phyloP scores from a whole-genome alignment of 1,140 invertebrate species.

The Heliconius hermathena region DNA sequence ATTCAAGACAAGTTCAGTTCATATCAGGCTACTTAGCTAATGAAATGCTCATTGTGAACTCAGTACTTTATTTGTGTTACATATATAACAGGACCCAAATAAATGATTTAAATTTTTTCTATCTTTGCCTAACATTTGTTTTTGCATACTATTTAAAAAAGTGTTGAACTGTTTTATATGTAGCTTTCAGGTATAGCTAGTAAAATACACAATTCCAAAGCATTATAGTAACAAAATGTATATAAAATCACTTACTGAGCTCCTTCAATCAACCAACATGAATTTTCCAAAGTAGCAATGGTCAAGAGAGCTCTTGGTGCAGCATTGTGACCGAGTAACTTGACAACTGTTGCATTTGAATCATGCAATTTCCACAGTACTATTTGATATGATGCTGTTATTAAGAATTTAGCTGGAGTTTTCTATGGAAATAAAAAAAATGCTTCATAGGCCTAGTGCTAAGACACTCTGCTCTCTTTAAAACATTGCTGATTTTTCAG shows the following conservation, averaged over 20 bases:
- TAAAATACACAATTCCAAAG: background rate
- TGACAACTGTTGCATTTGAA: slow-evolving; percentile 50
- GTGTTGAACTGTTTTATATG: too few relatives aligned
- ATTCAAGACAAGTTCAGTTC: too few relatives aligned
- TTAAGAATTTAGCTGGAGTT: slow-evolving; percentile 53
- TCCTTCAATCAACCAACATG: slow-evolving; percentile 66
- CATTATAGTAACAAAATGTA: background rate
- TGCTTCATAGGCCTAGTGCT: too few relatives aligned
- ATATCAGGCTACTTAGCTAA: too few relatives aligned
- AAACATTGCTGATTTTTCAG: too few relatives aligned
- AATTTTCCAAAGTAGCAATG: slow-evolving; percentile 50
- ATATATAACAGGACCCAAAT: too few relatives aligned
- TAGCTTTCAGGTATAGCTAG: background rate
- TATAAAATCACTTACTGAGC: slow-evolving; percentile 64
- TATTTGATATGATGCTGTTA: slow-evolving; percentile 68
- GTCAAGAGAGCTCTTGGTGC: slow-evolving; percentile 54
- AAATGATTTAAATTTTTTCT: too few relatives aligned
- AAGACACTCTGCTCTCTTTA: too few relatives aligned
- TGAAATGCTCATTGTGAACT: too few relatives aligned
- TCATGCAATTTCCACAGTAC: slow-evolving; percentile 59
- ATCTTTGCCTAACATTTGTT: too few relatives aligned
- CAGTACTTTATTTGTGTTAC: too few relatives aligned
- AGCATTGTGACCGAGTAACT: slow-evolving; percentile 63
- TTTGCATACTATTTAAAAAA: too few relatives aligned
- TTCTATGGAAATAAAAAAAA: slow-evolving; percentile 33